Evolutionary conservation across 2,888 invertebrate genomes (phyloP), one percentile per base, ranked within the genome.

Genomic region (Caenorhabditis parvicauda): DNA sequence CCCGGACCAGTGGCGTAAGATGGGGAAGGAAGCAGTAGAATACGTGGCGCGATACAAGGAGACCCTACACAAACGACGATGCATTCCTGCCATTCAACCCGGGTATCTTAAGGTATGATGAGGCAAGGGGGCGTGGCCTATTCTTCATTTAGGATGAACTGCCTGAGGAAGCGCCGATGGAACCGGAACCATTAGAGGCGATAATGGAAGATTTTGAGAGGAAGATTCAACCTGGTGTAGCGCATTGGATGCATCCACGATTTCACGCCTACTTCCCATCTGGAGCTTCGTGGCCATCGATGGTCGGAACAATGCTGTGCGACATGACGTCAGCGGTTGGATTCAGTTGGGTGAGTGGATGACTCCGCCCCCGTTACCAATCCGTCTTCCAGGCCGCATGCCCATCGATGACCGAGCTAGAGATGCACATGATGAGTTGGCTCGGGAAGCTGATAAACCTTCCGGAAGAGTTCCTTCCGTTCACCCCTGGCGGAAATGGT

Each of bases 341-440:
- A 9, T 56, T 61, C n/a, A n/a, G n/a, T n/a, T n/a, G n/a, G n/a
- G n/a, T n/a, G n/a, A n/a, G n/a, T n/a, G n/a, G n/a, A n/a, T n/a
- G n/a, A n/a, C n/a, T n/a, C n/a, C n/a, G n/a, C n/a, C n/a, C n/a
- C n/a, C n/a, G n/a, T n/a, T n/a, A n/a, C n/a, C n/a, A n/a, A n/a
- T n/a, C n/a, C n/a, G n/a, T n/a, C 53, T 54, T 46, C 24, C 54
- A 54, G 61, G 54, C 56, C 14, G 39, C 61, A 0, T 57, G 57
- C 37, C 56, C 57, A 22, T 56, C 61, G 14, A 41, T 61, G 6
- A 54, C 53, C 24, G 61, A 61, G 24, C 37, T 61, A 25, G 61
- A 61, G 47, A 51, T 54, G 3, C 24, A 54, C 5, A 57, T 61
- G 54, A 61, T 61, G 61, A 57, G 57, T 47, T 61, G 61, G 61